phyloP scores from a whole-genome alignment of 92 coral and sea anemone genomes.

The Palythoa grandiflora region DNA sequence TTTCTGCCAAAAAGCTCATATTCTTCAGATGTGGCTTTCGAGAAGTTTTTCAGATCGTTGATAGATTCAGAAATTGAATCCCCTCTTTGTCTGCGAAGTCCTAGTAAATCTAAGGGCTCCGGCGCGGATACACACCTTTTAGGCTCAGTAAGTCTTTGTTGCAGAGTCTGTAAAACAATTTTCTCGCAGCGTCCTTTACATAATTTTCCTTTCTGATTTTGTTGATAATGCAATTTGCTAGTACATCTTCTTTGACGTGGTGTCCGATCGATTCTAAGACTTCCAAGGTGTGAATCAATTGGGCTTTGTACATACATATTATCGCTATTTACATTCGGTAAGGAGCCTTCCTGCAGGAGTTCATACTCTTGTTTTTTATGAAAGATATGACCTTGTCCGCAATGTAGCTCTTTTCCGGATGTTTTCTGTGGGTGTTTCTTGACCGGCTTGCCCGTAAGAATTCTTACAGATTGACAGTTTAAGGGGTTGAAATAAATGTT shows the following conservation, averaged over 20 bases:
- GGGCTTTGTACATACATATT: neutral
- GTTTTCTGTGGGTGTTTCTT: slow-evolving; percentile 41
- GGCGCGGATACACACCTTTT: slow-evolving; percentile 54
- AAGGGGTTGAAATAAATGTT: slow-evolving; percentile 85
- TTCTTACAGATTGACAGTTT: slow-evolving; percentile 70
- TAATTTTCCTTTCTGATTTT: slow-evolving; percentile 54
- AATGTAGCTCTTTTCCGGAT: neutral
- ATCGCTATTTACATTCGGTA: neutral
- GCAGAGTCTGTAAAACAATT: slow-evolving; percentile 39
- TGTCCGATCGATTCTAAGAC: slow-evolving; percentile 18
- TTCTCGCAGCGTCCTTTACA: slow-evolving; percentile 75
- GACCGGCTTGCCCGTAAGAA: slow-evolving; percentile 55
- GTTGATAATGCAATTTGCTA: slow-evolving; percentile 5
- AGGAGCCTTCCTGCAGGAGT: neutral
- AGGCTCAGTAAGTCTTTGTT: slow-evolving; percentile 7
- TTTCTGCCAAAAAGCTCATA: slow-evolving; percentile 10
- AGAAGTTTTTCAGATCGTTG: slow-evolving; percentile 60
- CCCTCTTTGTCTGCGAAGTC: slow-evolving; percentile 46
- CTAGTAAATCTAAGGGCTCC: slow-evolving; percentile 67
- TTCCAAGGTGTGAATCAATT: slow-evolving; percentile 24
- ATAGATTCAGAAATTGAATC: slow-evolving; percentile 60
- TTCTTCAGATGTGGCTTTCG: slow-evolving; percentile 47
- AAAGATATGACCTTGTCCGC: slow-evolving; percentile 53
- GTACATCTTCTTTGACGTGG: slow-evolving; percentile 12
- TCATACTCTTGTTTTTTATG: slow-evolving; percentile 36